phyloP scores from a whole-genome alignment of 1,140 invertebrate genomes.

The Trichonephila inaurata region DNA sequence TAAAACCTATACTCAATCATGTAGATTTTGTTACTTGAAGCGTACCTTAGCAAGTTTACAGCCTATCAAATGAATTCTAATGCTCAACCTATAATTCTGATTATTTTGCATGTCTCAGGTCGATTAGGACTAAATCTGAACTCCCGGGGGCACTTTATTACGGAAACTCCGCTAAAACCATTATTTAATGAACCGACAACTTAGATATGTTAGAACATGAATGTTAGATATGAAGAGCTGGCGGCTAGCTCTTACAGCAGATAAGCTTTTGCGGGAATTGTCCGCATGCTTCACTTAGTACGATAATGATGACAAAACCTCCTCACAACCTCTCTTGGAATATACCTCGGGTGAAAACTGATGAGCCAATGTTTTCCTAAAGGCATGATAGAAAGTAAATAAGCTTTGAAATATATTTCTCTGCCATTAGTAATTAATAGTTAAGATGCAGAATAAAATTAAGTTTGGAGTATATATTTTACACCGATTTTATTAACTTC shows the following conservation, averaged over 20 bases:
- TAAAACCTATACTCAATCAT: background rate
- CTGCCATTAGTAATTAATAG: too few species aligned
- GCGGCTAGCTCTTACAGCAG: background rate
- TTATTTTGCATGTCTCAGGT: background rate
- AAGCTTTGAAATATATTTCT: too few species aligned
- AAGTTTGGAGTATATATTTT: too few species aligned
- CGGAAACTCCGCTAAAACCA: background rate
- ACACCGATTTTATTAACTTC: too few species aligned
- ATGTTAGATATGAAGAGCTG: background rate
- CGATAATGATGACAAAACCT: conserved; percentile 9
- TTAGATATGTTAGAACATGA: background rate
- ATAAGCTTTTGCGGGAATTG: background rate
- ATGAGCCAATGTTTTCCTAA: background rate
- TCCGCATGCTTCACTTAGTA: conserved; percentile 8
- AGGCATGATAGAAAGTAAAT: background rate
- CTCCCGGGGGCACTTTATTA: background rate
- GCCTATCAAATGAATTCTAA: background rate
- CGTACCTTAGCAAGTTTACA: background rate
- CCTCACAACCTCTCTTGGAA: background rate
- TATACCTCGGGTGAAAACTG: background rate
- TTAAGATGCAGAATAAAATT: too few species aligned
- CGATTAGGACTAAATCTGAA: background rate
- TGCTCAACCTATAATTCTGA: background rate
- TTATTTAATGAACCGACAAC: conserved; percentile 31
- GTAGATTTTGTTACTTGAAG: background rate